phyloP scores from a whole-genome alignment of 2,113 vertebrate species.

The Cynoglossus semilaevis region DNA sequence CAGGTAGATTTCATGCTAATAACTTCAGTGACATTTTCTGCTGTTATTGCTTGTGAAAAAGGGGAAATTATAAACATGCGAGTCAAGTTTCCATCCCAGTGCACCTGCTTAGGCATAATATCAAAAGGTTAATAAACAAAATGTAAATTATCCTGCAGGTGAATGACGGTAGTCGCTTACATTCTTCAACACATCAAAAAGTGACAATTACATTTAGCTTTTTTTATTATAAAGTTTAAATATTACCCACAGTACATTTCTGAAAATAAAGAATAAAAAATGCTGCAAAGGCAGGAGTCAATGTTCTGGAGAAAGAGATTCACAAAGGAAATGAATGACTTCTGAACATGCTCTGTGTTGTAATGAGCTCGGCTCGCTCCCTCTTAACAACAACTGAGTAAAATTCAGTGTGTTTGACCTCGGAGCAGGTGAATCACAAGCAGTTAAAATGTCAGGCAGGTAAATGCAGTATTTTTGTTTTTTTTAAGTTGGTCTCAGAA shows the following conservation, averaged over 20 bases:
- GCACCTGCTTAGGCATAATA: constrained; percentile 49
- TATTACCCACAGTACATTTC: not conserved
- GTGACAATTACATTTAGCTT: not conserved
- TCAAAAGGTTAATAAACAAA: constrained; percentile 69
- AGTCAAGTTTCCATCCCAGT: constrained; percentile 40
- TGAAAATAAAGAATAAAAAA: not conserved
- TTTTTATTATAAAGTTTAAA: not conserved
- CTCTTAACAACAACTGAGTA: constrained; percentile 6
- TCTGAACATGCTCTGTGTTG: constrained; percentile 13
- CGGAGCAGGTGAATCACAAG: constrained; percentile 15
- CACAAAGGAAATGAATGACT: constrained; percentile 7
- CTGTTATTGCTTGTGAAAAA: constrained; percentile 56
- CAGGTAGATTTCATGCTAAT: constrained; percentile 59
- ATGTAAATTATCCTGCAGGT: constrained; percentile 56
- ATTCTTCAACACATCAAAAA: constrained; percentile 50
- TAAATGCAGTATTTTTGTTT: too few relatives aligned
- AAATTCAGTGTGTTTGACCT: constrained; percentile 33
- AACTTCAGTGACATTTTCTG: constrained; percentile 60
- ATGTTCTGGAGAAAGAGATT: not conserved
- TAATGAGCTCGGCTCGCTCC: not conserved
- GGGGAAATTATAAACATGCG: constrained; percentile 55
- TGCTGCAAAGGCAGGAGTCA: too few relatives aligned
- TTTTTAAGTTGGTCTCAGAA: too few relatives aligned
- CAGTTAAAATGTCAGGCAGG: constrained; percentile 24
- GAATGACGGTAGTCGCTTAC: constrained; percentile 31